A percentile compares a stretch with the other conserved stretches of the same genome.
These are phyloP conservation scores for Stichodactyla mertensii DNA, from an alignment of 64 coral and sea anemone genomes.

Conservation along the genomic window DNA sequence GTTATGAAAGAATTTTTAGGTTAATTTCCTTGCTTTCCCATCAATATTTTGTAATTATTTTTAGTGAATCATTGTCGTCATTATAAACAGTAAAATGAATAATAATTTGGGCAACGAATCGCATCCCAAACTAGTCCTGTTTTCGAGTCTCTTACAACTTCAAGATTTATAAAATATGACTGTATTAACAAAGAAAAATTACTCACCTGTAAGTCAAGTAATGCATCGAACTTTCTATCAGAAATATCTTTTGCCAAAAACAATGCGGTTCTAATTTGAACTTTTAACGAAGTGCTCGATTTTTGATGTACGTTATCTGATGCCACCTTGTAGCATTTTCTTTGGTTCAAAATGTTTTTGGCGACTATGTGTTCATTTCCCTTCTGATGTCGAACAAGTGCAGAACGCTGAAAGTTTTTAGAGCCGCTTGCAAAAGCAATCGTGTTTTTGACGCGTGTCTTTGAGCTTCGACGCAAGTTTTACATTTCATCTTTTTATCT, in stretches of 20 bases:
- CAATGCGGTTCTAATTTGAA: constrained; percentile 12
- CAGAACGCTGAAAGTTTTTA: background rate
- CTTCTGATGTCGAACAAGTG: constrained; percentile 9
- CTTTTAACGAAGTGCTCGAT: constrained; percentile 18
- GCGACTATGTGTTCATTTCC: constrained; percentile 17
- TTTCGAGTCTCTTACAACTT: background rate
- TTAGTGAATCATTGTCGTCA: too few relatives aligned
- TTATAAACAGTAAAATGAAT: too few relatives aligned
- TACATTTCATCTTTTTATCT: too few relatives aligned
- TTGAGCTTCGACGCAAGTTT: too few relatives aligned
- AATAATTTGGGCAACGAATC: too few relatives aligned
- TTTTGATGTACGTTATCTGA: constrained; percentile 9
- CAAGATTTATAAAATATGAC: constrained; percentile 7
- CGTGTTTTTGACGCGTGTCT: too few relatives aligned
- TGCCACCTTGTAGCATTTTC: constrained; percentile 6
- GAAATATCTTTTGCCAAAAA: constrained; percentile 7
- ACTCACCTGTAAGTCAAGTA: constrained; percentile 46
- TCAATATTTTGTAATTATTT: too few relatives aligned
- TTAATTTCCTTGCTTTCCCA: too few relatives aligned
- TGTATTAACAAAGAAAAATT: background rate
- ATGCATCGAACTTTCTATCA: constrained; percentile 13
- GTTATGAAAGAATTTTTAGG: too few relatives aligned
- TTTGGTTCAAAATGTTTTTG: background rate
- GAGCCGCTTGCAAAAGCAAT: background rate
- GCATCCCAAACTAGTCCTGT: too few relatives aligned